These are phyloP conservation scores for Zoanthus sansibaricus DNA, from an alignment of 92 coral and sea anemone genomes.

Conservation along the genomic window DNA sequence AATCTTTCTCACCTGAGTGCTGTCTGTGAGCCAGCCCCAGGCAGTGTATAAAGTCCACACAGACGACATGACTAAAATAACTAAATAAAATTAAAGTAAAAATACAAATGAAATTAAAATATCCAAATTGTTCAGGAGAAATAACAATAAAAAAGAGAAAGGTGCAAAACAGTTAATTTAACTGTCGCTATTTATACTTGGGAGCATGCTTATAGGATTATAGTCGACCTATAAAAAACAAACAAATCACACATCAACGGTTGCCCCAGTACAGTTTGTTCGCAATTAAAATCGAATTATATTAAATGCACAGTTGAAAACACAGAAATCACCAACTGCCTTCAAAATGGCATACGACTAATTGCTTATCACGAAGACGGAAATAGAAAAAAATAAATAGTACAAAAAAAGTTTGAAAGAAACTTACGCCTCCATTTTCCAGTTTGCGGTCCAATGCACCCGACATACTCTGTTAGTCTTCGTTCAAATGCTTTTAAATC, in stretches of 20 bases:
- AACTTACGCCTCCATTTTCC: slow-evolving; percentile 91
- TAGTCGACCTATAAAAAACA: too few species aligned
- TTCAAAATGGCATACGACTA: neutral
- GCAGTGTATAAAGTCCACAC: slow-evolving; percentile 78
- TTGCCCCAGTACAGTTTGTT: too few species aligned
- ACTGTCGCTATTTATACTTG: too few species aligned
- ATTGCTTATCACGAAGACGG: neutral
- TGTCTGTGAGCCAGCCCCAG: slow-evolving; percentile 94
- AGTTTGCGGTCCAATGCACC: slow-evolving; percentile 85
- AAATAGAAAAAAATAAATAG: neutral
- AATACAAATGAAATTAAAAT: too few species aligned
- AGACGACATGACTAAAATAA: slow-evolving; percentile 68
- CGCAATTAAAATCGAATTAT: neutral
- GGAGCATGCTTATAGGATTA: too few species aligned
- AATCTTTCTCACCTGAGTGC: slow-evolving; percentile 64
- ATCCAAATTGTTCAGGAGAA: too few species aligned
- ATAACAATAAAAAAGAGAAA: too few species aligned
- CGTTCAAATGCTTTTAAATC: slow-evolving; percentile 98
- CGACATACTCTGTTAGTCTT: slow-evolving; percentile 89
- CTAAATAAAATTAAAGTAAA: too few species aligned
- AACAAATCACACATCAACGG: too few species aligned
- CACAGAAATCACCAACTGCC: neutral
- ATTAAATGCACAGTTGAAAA: neutral
- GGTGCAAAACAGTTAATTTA: too few species aligned
- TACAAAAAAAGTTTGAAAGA: neutral